phyloP scores from a whole-genome alignment of 1,140 invertebrate species.

The Dendroctonus ponderosae region DNA sequence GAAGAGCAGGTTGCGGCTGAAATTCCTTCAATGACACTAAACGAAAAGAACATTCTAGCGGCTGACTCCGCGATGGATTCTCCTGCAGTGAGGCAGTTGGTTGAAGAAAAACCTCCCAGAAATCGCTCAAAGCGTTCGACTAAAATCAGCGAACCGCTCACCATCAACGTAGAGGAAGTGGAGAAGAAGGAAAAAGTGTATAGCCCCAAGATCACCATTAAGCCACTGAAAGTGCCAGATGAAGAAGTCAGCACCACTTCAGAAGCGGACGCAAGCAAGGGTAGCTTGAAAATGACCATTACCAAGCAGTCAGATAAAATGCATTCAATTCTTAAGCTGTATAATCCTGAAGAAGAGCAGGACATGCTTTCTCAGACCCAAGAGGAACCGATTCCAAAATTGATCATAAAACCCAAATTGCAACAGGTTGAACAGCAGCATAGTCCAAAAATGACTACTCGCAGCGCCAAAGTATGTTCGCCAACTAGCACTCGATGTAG shows the following conservation, averaged over 20 bases:
- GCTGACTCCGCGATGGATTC: too few species aligned
- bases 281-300: slow-evolving; percentile 48
- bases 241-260: slow-evolving; percentile 38
- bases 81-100: too few species aligned
- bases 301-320: slow-evolving; percentile 48
- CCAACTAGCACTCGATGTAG: slow-evolving; percentile 36
- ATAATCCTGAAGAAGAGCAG: slow-evolving; percentile 40
- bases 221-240: slow-evolving; percentile 41
- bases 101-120: too few species aligned
- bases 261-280: slow-evolving; percentile 35
- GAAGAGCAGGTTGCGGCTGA: too few species aligned
- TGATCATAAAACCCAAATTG: slow-evolving; percentile 46
- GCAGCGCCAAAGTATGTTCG: slow-evolving; percentile 34
- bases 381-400: slow-evolving; percentile 44
- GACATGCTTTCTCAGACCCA: background rate
- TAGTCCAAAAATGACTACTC: slow-evolving; percentile 44
- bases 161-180: slow-evolving; percentile 37
- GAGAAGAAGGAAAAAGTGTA: slow-evolving; percentile 39
- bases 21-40: too few species aligned
- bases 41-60: too few species aligned
- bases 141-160: slow-evolving; percentile 34
- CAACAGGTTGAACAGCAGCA: slow-evolving; percentile 41
- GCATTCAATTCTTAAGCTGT: slow-evolving; percentile 48
- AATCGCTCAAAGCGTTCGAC: background rate
- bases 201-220: slow-evolving; percentile 49